Evolutionary conservation across 2,797 vertebrate genomes (phyloP), one percentile per base, ranked within the genome.

Genomic region (Apodemus agrarius): DNA sequence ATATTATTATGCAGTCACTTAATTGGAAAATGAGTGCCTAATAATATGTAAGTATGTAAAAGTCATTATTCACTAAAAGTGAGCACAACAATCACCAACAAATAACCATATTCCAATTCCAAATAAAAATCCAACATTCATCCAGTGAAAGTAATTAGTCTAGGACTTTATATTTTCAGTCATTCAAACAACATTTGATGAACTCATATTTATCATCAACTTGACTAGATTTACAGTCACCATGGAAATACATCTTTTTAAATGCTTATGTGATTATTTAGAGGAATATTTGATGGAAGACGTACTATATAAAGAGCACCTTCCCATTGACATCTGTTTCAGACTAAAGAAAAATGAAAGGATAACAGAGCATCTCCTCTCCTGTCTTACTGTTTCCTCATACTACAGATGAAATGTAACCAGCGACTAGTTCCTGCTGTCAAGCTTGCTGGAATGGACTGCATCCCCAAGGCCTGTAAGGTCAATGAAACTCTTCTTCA

Each of bases 291-390:
- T 69, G 22, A 17, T 13, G 52, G 22, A n/a, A 26, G 34, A 52
- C 6, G 3, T 10, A 7, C 4, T 40, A 19, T 46, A 19, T 21
- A 46, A 43, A 40, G 4, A 17, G 11, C 1, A 1, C 7, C 19
- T 52, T 52, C 12, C 22, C 12, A 67, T 10, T n/a, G 65, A 65
- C 0, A 0, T 1, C 29, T 65, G 34, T 37, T 16, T 3, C 4
- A 4, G 34, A n/a, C 21, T 37, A 2, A 52, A 37, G 2, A 72
- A 54, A 37, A 54, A 17, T 24, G 12, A 37, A n/a, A 24, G 67
- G 5, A 4, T 24, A 52, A 9, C 6, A 9, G 31, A 52, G 3
- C 21, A 54, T 69, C 13, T 11, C 22, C 6, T 69, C 13, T 87
- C 19, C 43, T 24, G 1, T 16, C 21, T 86, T 9, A 6, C 22